Evolutionary conservation across 2,888 invertebrate genomes (phyloP).

Genomic region (Polia nebulosa): DNA sequence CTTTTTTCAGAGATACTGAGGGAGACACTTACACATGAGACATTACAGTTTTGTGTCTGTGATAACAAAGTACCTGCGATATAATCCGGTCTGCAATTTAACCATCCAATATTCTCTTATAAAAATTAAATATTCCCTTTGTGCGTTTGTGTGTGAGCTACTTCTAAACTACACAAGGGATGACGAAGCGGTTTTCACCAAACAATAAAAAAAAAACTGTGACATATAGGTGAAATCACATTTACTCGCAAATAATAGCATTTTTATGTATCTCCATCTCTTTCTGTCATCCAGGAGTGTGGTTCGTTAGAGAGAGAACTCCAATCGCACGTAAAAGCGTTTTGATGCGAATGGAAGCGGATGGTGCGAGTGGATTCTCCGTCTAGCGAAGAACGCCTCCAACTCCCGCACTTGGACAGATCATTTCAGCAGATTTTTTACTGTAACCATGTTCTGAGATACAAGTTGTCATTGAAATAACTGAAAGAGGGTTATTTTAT

Average conservation of each 20-base stretch:
- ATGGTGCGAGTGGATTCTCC: not conserved
- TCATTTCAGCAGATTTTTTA: too few relatives aligned
- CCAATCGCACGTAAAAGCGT: constrained; percentile 3
- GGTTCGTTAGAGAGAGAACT: constrained; percentile 12
- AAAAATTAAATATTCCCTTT: not conserved
- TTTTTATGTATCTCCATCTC: constrained; percentile 7
- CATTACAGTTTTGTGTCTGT: not conserved
- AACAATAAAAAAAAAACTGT: constrained; percentile 28
- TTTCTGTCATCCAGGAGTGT: constrained; percentile 10
- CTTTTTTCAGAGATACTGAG: too few relatives aligned
- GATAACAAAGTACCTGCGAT: not conserved
- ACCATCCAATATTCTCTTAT: not conserved
- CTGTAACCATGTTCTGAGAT: too few relatives aligned
- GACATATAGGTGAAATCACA: constrained; percentile 21
- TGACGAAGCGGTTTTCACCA: not conserved
- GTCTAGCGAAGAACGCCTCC: not conserved
- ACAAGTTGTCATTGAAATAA: too few relatives aligned
- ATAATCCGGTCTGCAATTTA: not conserved
- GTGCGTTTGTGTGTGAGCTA: constrained; percentile 3
- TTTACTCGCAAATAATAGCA: not conserved
- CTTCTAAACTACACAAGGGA: constrained; percentile 20
- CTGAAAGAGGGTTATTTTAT: too few relatives aligned
- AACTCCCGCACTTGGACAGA: too few relatives aligned
- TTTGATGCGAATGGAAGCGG: constrained; percentile 30
- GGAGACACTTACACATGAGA: too few relatives aligned